Base-by-base conservation (phyloP, 2,888 invertebrate species). In the Cantharis rustica region DNA sequence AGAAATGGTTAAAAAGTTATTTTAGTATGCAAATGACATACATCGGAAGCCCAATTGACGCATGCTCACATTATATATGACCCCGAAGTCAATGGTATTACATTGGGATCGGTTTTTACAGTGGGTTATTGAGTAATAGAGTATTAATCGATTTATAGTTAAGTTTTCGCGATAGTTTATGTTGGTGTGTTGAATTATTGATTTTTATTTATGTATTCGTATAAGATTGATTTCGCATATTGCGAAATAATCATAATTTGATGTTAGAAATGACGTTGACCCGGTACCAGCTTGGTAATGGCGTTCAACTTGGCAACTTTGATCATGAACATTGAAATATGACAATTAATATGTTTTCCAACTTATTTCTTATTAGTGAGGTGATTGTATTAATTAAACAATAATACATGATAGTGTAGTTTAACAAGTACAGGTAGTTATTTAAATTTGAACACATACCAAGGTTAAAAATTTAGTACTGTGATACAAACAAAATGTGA, bases 401-500 rank as follows among this genome's bases (percentile, higher is more conserved):
- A 47, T 17, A 68, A 17, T 31, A 47, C 66, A 64, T 27, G 10
- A n/a, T 68, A 66, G 13, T 26, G 26, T n/a, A 62, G 13, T 17
- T 31, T 23, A 27, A 27, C 63, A 68, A 17, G 68, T 72, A 68
- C 72, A 72, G 69, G 64, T 47, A 31, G 69, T 66, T 72, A 74
- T 61, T 71, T 75, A 74, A 72, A 69, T 68, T 70, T 68, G 23
- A 47, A 16, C 61, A 31, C 63, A 20, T 63, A 31, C 63, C 68
- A 68, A 78, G 78, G 72, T 76, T 76, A 75, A 73, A 75, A 69
- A 70, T 73, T 69, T 79, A 80, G 78, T 83, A 84, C 84, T 85
- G 85, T 85, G 85, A 85, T 85, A 85, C 81, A 82, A 84, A 84
- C 82, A 84, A 84, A 83, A 84, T 85, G 85, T 85, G 85, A 85